Evolutionary conservation across 2,888 invertebrate genomes (phyloP), one percentile per base, ranked within the genome.

Genomic region (Lithophane leautieri): DNA sequence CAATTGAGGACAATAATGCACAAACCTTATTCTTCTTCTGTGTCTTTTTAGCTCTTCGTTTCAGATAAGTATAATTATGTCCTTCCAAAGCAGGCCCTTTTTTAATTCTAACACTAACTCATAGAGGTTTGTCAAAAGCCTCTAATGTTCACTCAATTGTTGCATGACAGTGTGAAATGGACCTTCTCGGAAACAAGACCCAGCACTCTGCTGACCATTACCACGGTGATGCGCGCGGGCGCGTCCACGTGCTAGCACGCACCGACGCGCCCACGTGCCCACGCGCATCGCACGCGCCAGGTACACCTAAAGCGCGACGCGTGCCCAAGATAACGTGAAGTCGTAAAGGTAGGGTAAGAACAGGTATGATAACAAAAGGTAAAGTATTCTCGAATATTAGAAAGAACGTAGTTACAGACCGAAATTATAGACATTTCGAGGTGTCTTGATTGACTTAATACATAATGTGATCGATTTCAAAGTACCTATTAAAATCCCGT

Each of bases 171-270:
- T 75, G 70, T 78, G 74, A 84, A 84, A 82, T 82, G 81, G 69
- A 74, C 83, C 81, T 76, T 72, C 60, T 2, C 61, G 50, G 22
- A 11, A 52, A 85, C 85, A 85, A 76, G 78, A 86, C 47, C 62
- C 67, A 9, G 73, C 85, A 85, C 85, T 85, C 67, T 62, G 42
- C n/a, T 66, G 78, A 65, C 67, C 71, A 54, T 19, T 58, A 65
- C 12, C 4, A 40, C 65, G 34, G 22, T 14, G 76, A 70, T 58
- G 54, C 69, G 42, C 74, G 70, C 74, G 73, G 70, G 60, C 76
- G 91, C 85, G 50, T 85, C 93, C 95, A 95, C 94, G 95, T 95
- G 94, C 89, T 89, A 78, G 79, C 91, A 90, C 91, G 94, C 91
- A 88, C 88, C 87, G 87, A 44, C 86, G 93, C 91, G 85, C 90